Base-by-base conservation (phyloP, 2,888 invertebrate species). In the Tetramorium bicarinatum region DNA sequence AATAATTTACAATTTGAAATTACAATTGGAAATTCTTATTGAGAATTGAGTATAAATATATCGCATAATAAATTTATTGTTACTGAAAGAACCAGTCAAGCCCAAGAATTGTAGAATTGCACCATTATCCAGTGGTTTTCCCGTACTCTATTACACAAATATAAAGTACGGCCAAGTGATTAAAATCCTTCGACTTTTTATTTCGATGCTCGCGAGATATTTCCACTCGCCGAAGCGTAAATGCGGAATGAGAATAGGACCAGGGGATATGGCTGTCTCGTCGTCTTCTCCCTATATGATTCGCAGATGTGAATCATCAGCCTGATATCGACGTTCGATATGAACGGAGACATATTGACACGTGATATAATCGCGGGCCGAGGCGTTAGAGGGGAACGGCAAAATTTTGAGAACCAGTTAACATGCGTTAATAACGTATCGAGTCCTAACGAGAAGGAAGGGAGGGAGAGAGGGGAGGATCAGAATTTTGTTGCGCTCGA, bases 251-350 rank as follows among this genome's bases (percentile, higher is more conserved):
- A 71, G 62, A 81, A 66, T 80, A 44, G 74, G 71, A 25, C 56
- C 41, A 44, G 25, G 47, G 44, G 21, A 15, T 8, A 54, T 54
- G 52, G 59, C 47, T 47, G 56, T 52, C 62, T 49, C 44, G 34
- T 52, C 59, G 64, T 64, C 29, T 66, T 66, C 80, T 66, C 64
- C 56, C 34, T 2, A 3, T 2, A 3, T 34, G 34, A 82, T 47
- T 82, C 82, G 80, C 38, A 64, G 56, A 79, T 25, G 66, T 59
- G 56, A 79, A 82, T 79, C 64, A 80, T 59, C 66, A 21, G 56
- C 18, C 44, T 77, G n/a, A 38, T 82, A 82, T 82, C 82, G 82
- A 82, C 66, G 82, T 82, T 81, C 64, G 80, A 67, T 80, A 56
- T 29, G n/a, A 61, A 29, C 29, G 41, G 62, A 54, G 52, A 76